Evolutionary conservation across 2,888 invertebrate genomes (phyloP).

Genomic region (Geotrupes spiniger): DNA sequence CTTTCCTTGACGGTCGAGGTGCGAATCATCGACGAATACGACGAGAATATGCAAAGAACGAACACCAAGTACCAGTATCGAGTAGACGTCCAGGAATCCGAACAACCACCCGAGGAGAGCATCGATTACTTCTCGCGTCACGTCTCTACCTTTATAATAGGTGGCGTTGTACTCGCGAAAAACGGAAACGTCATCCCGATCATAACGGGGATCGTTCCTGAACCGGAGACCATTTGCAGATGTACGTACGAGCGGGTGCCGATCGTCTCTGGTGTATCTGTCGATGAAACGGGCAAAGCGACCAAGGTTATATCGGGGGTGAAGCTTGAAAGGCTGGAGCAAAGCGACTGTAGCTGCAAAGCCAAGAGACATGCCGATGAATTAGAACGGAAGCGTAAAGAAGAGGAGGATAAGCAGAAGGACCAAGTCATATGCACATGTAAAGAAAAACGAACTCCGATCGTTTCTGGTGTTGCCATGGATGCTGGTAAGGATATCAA

Average conservation of each 20-base stretch:
- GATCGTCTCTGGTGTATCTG: neutral
- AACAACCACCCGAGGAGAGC: neutral
- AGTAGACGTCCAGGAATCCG: slow-evolving; percentile 3
- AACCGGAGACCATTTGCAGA: neutral
- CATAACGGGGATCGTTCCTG: slow-evolving; percentile 12
- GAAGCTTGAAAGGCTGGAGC: neutral
- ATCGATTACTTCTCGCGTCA: neutral
- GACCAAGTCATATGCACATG: too few relatives aligned
- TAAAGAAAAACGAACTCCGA: too few relatives aligned
- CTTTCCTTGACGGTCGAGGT: slow-evolving; percentile 12
- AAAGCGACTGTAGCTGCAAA: slow-evolving; percentile 4
- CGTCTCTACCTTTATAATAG: slow-evolving; percentile 8
- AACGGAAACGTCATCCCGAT: slow-evolving; percentile 13
- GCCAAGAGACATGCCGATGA: neutral
- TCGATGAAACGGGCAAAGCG: neutral
- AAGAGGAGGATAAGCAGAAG: too few relatives aligned
- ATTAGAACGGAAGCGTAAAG: neutral
- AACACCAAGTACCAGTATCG: slow-evolving; percentile 6
- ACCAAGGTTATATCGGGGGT: too few relatives aligned
- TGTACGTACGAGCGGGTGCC: slow-evolving; percentile 4
- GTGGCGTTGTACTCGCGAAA: slow-evolving; percentile 10
- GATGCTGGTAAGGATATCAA: too few relatives aligned
- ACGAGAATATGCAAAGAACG: neutral
- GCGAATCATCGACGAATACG: slow-evolving; percentile 15
- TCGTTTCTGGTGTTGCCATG: too few relatives aligned